Evolutionary conservation across 2,888 invertebrate genomes (phyloP).

Genomic region (Gymnosoma rotundatum): DNA sequence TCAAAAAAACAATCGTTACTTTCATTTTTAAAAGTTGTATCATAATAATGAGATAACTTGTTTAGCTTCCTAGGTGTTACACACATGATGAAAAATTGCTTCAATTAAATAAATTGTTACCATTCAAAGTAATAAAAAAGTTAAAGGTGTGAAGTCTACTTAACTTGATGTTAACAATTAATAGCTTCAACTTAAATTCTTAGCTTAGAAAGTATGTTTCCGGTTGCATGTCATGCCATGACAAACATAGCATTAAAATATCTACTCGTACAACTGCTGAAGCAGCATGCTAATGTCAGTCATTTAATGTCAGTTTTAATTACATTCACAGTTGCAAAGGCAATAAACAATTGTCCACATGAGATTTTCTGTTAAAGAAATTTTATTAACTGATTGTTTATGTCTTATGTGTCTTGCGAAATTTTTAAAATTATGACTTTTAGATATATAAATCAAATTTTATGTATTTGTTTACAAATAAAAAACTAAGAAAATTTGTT

Average conservation of each 20-base stretch:
- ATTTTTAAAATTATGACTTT: slow-evolving; percentile 23
- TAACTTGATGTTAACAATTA: slow-evolving; percentile 38
- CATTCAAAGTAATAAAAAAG: neutral
- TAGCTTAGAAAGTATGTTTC: slow-evolving; percentile 48
- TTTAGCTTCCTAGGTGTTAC: neutral
- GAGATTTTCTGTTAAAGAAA: slow-evolving; percentile 1
- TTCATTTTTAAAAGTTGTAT: neutral
- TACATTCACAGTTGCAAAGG: slow-evolving; percentile 34
- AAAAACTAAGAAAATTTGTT: neutral
- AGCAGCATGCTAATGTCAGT: slow-evolving; percentile 22
- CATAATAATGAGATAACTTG: neutral
- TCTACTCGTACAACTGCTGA: slow-evolving; percentile 1
- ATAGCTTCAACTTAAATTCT: slow-evolving; percentile 39
- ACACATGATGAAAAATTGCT: neutral
- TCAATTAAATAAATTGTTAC: slow-evolving; percentile 35
- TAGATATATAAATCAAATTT: neutral
- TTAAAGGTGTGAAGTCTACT: slow-evolving; percentile 38
- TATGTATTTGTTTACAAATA: neutral
- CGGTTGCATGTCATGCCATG: slow-evolving; percentile 60
- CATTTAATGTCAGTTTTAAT: slow-evolving; percentile 59
- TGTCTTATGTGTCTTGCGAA: slow-evolving; percentile 12
- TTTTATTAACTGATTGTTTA: slow-evolving; percentile 14
- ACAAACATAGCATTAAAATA: slow-evolving; percentile 24
- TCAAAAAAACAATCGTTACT: too few relatives aligned
- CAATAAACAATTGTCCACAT: neutral